Evolutionary conservation across 2,113 vertebrate species (phyloP).

Genomic region (Callopanchax toddi): DNA sequence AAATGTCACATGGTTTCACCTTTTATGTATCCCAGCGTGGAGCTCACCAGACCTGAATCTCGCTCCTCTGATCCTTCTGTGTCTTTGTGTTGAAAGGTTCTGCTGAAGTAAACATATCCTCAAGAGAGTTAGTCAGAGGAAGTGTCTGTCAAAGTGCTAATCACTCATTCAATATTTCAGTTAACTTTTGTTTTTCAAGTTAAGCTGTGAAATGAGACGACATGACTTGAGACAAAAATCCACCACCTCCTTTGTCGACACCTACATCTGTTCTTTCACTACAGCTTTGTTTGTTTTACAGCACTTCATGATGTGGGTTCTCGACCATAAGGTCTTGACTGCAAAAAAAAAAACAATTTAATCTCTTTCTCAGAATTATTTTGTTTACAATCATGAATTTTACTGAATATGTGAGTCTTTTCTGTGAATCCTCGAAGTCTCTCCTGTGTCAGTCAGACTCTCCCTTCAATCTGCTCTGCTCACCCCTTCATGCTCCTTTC

Average conservation of each 20-base stretch:
- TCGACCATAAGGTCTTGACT: constrained; percentile 17
- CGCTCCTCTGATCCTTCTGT: constrained; percentile 4
- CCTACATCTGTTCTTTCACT: neutral
- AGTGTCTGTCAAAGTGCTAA: neutral
- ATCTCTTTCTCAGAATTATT: neutral
- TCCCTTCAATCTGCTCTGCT: constrained; percentile 19
- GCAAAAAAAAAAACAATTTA: constrained; percentile 42
- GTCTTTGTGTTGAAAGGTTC: constrained; percentile 8
- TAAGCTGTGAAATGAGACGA: constrained; percentile 7
- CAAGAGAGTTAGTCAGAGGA: neutral
- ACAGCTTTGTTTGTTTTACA: constrained; percentile 22
- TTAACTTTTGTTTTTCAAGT: constrained; percentile 12
- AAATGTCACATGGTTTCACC: constrained; percentile 38
- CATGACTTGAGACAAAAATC: constrained; percentile 6
- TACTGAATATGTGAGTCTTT: constrained; percentile 19
- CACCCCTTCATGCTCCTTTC: constrained; percentile 31
- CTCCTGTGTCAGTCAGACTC: constrained; percentile 36
- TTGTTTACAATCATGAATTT: constrained; percentile 15
- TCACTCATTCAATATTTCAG: constrained; percentile 5
- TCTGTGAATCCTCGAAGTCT: neutral
- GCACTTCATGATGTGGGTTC: neutral
- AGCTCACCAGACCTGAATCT: neutral
- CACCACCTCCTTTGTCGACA: neutral
- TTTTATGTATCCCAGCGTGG: constrained; percentile 17
- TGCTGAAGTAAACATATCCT: constrained; percentile 1